Evolutionary conservation across 2,113 vertebrate genomes (phyloP).

Genomic region (Orthonyx spaldingii): DNA sequence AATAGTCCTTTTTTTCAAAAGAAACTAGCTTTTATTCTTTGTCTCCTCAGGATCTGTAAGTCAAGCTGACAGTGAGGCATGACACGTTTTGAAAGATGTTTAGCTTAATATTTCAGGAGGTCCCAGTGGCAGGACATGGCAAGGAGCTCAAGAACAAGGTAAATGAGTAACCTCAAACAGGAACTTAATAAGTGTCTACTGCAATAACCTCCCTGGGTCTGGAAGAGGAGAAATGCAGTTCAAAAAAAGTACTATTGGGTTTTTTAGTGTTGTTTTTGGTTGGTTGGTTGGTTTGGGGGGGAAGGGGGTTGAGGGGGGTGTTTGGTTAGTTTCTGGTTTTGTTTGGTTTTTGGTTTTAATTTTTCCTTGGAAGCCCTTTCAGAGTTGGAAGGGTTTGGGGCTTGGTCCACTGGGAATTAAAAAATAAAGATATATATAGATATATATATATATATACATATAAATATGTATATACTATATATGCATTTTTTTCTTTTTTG

Average conservation of each 20-base stretch:
- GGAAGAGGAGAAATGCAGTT: not conserved
- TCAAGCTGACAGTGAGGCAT: not conserved
- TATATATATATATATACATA: no score
- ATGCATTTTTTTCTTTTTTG: not conserved
- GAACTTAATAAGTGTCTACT: not conserved
- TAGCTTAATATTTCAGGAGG: not conserved
- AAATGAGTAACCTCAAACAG: not conserved
- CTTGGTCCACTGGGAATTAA: not conserved
- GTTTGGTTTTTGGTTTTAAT: not conserved
- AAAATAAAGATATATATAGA: not conserved
- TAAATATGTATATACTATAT: fast-evolving
- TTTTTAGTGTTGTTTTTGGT: not conserved
- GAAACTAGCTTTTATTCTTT: not conserved
- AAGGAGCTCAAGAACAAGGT: not conserved
- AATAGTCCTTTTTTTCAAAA: not conserved
- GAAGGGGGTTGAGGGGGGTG: no score
- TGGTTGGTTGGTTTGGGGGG: not conserved
- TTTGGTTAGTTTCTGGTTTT: not conserved
- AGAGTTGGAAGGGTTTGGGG: not conserved
- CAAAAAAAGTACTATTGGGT: fast-evolving
- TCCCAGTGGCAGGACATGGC: not conserved
- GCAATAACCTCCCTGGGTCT: not conserved
- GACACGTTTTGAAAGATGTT: fast-evolving
- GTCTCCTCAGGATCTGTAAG: not conserved
- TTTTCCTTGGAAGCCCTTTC: not conserved